Conservation (phyloP, 2,888 invertebrate species). For the Caenorhabditis doughertyi region DNA sequence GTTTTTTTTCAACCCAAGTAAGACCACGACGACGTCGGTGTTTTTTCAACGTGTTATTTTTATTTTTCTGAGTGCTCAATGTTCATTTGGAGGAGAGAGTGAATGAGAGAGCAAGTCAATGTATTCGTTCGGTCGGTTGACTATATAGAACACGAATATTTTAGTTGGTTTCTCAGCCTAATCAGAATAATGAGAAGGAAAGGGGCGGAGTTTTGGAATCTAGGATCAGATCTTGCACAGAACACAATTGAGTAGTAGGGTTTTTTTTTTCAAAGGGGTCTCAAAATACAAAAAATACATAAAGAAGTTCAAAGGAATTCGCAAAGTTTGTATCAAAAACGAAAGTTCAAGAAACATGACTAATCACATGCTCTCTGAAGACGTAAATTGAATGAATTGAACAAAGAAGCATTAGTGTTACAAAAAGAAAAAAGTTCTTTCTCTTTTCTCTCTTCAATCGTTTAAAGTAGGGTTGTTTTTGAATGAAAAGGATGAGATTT, state of each 20-base stretch:
- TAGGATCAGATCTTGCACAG: background rate
- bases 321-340: background rate
- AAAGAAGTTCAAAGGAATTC: background rate
- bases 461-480: conserved; percentile 23
- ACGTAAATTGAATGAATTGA: conserved; percentile 31
- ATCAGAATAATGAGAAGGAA: conserved; percentile 22
- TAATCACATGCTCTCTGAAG: conserved; percentile 29
- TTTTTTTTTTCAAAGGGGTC: too few relatives aligned
- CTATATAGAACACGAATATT: conserved; percentile 1
- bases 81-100: conserved; percentile 5
- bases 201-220: background rate
- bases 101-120: conserved; percentile 6
- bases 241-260: too few relatives aligned
- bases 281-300: background rate
- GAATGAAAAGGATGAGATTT: conserved; percentile 31
- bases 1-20: background rate
- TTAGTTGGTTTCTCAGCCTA: background rate
- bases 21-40: background rate
- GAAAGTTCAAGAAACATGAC: conserved; percentile 18
- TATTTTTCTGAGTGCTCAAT: conserved; percentile 41
- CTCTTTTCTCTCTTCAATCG: background rate
- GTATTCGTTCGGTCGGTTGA: conserved; percentile 30
- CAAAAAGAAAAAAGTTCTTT: conserved; percentile 7
- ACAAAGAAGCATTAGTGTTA: conserved; percentile 19
- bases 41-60: conserved; percentile 8